Percentiles rank a stretch among this genome's conserved stretches.
Conservation (phyloP, 2,888 invertebrate genomes). For the Leptinotarsa peninsularis region DNA sequence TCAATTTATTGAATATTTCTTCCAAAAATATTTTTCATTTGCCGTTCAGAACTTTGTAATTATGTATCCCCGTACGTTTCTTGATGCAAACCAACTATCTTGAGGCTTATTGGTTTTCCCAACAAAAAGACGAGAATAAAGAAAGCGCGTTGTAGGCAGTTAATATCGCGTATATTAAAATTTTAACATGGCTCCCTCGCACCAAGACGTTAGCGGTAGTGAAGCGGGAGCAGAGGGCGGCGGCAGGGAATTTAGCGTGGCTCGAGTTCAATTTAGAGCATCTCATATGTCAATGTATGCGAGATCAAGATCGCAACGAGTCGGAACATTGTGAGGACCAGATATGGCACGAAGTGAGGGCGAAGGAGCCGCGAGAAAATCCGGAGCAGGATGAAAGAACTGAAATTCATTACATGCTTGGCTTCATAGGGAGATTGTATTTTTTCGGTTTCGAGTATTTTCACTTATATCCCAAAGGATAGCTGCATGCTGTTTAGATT, state of each 20-base stretch:
- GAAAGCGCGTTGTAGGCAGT: constrained; percentile 42
- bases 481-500: constrained; percentile 50
- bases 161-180: constrained; percentile 60
- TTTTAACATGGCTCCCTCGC: constrained; percentile 54
- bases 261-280: constrained; percentile 56
- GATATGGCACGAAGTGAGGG: constrained; percentile 46
- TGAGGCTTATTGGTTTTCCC: constrained; percentile 43
- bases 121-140: constrained; percentile 34
- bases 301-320: constrained; percentile 55
- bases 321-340: constrained; percentile 53
- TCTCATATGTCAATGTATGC: constrained; percentile 61
- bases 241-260: constrained; percentile 47
- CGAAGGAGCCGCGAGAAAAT: constrained; percentile 49
- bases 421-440: constrained; percentile 66
- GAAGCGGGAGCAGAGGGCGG: constrained; percentile 31
- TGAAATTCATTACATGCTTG: constrained; percentile 66
- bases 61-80: constrained; percentile 34
- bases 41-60: constrained; percentile 35
- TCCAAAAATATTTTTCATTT: constrained; percentile 30
- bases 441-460: constrained; percentile 61
- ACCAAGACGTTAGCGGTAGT: constrained; percentile 18
- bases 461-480: constrained; percentile 56
- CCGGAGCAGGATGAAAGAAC: constrained; percentile 58
- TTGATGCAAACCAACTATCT: constrained; percentile 30
- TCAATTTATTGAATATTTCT: constrained; percentile 24